Evolutionary conservation across 1,140 invertebrate genomes (phyloP).

Genomic region (Leptonema lineaticorne): DNA sequence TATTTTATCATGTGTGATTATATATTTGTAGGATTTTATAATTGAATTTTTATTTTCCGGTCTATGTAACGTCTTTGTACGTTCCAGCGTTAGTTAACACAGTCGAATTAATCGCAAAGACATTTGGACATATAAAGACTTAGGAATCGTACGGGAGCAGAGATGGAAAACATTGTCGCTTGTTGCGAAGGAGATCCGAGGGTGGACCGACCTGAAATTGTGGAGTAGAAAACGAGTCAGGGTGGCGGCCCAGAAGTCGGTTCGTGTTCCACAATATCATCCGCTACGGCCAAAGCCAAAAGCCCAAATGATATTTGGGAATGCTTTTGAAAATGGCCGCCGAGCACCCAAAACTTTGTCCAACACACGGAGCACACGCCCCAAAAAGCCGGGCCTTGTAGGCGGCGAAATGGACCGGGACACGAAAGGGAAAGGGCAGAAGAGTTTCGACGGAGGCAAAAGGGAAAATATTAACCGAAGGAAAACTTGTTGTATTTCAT

Average conservation of each 20-base stretch:
- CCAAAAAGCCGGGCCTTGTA: background rate
- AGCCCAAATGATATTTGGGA: conserved; percentile 42
- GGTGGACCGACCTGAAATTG: no score
- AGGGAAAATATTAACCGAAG: conserved; percentile 40
- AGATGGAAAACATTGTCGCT: no score
- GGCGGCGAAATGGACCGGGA: conserved; percentile 33
- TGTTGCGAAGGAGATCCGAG: no score
- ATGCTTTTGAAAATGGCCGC: conserved; percentile 40
- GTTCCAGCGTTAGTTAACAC: no score
- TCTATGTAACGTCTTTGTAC: no score
- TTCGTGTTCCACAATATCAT: conserved; percentile 19
- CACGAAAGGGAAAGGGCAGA: conserved; percentile 22
- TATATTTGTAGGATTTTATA: no score
- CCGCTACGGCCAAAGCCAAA: conserved; percentile 5
- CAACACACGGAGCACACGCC: background rate
- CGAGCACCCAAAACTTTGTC: conserved; percentile 37
- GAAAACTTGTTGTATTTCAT: conserved; percentile 27
- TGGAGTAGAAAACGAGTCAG: no score
- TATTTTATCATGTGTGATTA: no score
- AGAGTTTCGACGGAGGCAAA: conserved; percentile 13
- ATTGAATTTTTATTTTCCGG: no score
- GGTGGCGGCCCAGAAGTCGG: background rate
- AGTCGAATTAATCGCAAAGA: no score
- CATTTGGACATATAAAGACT: no score
- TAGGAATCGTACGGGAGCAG: no score